Evolutionary conservation across 2,113 vertebrate species (phyloP).

Genomic region (Gopherus flavomarginatus): DNA sequence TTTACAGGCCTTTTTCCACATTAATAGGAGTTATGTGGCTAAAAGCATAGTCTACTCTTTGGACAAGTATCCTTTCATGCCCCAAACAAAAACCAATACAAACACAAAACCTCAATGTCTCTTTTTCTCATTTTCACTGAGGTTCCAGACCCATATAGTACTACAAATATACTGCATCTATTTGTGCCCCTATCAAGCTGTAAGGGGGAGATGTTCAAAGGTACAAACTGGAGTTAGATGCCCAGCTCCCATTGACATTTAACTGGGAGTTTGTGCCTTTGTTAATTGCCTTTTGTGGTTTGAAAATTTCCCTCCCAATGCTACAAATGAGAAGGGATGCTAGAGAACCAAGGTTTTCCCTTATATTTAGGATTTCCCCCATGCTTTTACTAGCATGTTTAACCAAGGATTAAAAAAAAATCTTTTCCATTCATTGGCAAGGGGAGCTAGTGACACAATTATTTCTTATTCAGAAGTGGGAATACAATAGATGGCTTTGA

Average conservation of each 20-base stretch:
- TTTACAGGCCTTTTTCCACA: too few relatives aligned
- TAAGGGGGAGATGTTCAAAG: too few relatives aligned
- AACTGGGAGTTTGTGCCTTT: too few relatives aligned
- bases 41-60: too few relatives aligned
- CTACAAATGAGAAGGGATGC: neutral
- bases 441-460: neutral
- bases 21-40: too few relatives aligned
- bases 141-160: too few relatives aligned
- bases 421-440: neutral
- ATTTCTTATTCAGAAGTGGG: neutral
- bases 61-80: neutral
- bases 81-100: neutral
- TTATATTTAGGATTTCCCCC: neutral
- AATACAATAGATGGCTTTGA: neutral
- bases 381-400: neutral
- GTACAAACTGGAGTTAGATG: too few relatives aligned
- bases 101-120: neutral
- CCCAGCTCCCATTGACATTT: too few relatives aligned
- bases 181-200: too few relatives aligned
- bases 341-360: neutral
- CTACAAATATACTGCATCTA: too few relatives aligned
- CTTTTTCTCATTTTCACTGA: too few relatives aligned
- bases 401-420: neutral
- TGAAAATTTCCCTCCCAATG: neutral
- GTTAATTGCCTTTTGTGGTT: too few relatives aligned